Conservation (phyloP, 2,888 invertebrate genomes). For the Limnephilus lunatus region DNA sequence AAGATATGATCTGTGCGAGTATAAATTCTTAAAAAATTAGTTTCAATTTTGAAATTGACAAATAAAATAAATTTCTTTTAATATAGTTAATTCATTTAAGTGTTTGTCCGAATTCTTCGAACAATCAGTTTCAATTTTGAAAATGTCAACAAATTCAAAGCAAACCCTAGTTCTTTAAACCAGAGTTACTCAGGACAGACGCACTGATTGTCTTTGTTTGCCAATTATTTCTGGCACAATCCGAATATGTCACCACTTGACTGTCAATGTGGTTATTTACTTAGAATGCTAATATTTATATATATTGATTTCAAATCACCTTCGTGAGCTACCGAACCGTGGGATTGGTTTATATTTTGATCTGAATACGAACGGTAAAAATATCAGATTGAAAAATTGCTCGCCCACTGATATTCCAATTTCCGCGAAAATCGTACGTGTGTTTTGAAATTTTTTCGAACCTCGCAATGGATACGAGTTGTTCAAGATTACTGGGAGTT, state of each 20-base stretch:
- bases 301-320: neutral
- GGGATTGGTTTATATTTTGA: neutral
- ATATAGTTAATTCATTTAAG: no score
- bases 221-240: neutral
- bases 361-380: neutral
- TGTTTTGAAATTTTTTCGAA: neutral
- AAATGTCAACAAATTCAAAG: no score
- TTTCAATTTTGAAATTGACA: no score
- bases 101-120: no score
- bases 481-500: neutral
- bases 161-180: no score
- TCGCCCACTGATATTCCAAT: neutral
- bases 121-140: no score
- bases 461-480: neutral
- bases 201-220: no score
- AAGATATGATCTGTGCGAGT: no score
- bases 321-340: neutral
- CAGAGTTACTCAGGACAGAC: neutral
- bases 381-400: neutral
- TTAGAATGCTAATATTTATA: neutral
- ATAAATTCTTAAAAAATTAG: no score
- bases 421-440: neutral
- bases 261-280: neutral
- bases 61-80: no score
- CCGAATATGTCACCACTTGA: neutral